These are phyloP conservation scores for Athrips mouffetella DNA, from an alignment of 2,888 invertebrate genomes.

Conservation along the genomic window DNA sequence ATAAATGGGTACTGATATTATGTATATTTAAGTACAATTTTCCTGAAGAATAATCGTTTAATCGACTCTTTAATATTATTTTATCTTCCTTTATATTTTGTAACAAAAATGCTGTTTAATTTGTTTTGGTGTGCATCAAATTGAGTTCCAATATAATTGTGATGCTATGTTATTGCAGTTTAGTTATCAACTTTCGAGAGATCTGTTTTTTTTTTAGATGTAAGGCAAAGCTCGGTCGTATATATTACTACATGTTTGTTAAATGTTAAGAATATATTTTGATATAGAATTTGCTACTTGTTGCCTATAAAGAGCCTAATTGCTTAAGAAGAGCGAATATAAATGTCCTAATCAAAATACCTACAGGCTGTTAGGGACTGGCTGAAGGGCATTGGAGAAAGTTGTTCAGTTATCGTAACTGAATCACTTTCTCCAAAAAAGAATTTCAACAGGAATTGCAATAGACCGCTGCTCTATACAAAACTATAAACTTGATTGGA, in stretches of 20 bases:
- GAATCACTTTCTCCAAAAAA: too few species aligned
- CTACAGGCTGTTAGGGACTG: too few species aligned
- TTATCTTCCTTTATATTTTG: slow-evolving; percentile 13
- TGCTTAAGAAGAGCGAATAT: slow-evolving; percentile 20
- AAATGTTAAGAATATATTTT: slow-evolving; percentile 10
- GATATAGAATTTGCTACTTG: slow-evolving; percentile 17
- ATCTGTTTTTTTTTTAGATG: slow-evolving; percentile 11
- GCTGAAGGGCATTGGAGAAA: background rate
- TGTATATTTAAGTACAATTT: slow-evolving; percentile 31
- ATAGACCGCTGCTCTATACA: too few species aligned
- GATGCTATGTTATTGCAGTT: slow-evolving; percentile 20
- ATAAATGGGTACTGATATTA: slow-evolving; percentile 4
- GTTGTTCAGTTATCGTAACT: too few species aligned
- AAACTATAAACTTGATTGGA: too few species aligned
- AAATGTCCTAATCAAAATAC: too few species aligned
- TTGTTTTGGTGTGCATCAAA: slow-evolving; percentile 12
- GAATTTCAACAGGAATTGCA: too few species aligned
- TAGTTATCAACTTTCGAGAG: slow-evolving; percentile 16
- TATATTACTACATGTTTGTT: background rate
- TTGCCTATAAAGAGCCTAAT: slow-evolving; percentile 32
- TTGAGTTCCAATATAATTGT: slow-evolving; percentile 23
- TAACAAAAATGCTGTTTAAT: background rate
- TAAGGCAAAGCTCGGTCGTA: background rate
- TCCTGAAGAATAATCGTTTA: background rate
- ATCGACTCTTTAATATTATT: background rate